Base-by-base conservation (phyloP, 2,113 vertebrate species). In the Oncorhynchus nerka region DNA sequence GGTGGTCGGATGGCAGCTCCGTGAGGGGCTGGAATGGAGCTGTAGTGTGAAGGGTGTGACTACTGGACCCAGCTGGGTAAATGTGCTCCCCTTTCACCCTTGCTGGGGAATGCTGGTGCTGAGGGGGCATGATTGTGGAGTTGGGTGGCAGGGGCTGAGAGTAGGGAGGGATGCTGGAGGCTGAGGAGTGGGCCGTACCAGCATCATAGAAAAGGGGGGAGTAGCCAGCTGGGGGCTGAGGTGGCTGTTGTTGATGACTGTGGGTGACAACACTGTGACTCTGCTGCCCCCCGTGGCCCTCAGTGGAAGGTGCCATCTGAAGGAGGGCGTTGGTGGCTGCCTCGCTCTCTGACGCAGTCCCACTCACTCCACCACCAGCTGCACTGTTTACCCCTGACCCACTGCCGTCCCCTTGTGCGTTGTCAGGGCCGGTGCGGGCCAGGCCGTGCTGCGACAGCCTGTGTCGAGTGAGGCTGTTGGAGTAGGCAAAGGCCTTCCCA, bases 391-490 rank as follows among this genome's bases (percentile, higher is more conserved):
- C 89, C 71, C 84, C 90, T 16, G 92, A 77, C 1, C 85, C 84
- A 32, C 78, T 80, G 79, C 78, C 82, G 77, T 89, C 88, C 74
- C 93, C 93, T 82, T 92, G 92, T 22, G 87, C 83, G 78, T 91
- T 91, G 16, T 90, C n/a, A 22, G 87, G 78, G 20, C 93, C 93
- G 39, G 79, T 48, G 12, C 92, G 91, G 62, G 92, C 87, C 72
- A 93, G 89, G 13, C 93, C 93, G 22, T 95, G 94, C 85, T 98
- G 97, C 48, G 96, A 96, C 45, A 96, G 95, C 83, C 93, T 94
- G 85, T 98, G 97, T 20, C 96, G 94, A 0, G 95, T 96, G 68
- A 98, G 94, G 87, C 96, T 97, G 84, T 98, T 97, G 0, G 97
- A 94, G 83, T 97, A 97, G 7, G 96, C 96, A 39, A 98, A 98